Evolutionary conservation across 1,140 invertebrate species (phyloP), one percentile per base, ranked within the genome.

Genomic region (Mya arenaria): DNA sequence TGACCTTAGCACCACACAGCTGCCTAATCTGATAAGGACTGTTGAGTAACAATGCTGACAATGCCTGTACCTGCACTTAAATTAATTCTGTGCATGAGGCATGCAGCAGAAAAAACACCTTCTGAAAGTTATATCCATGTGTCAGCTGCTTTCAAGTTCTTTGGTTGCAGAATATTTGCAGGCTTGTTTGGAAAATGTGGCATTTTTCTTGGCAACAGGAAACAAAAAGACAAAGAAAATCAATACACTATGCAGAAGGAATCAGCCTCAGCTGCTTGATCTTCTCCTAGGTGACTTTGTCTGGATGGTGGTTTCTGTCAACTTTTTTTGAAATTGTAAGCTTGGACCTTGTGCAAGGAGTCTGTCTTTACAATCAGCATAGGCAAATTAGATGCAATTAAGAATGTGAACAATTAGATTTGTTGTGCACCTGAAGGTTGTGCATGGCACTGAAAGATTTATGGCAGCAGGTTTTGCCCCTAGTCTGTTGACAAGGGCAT

Each of bases 161-260:
- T 36, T 23, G 44, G 6, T 55, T 80, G 77, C 71, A 73, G 56
- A 65, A 39, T 17, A 34, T 65, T 44, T 82, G 79, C 69, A 66
- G 69, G 44, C 25, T n/a, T 13, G 63, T 63, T 55, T 71, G 37
- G 79, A 82, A 73, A 82, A 65, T 73, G 32, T 41, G 44, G 63
- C 48, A n/a, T 82, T 80, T 82, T 82, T 65, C 58, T 34, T 62
- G 30, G 23, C 37, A 62, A 74, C 69, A 80, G 56, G 79, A 74
- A 82, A 73, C 79, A 82, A 82, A 72, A 82, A 72, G 68, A 72
- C 68, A 82, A 82, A 72, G 79, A 82, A 82, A 82, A 82, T 82
- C 79, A 82, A 82, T 82, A 82, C 68, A 68, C 65, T 55, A 80
- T 65, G 63, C 77, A 71, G 52, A 66, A 56, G 66, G 44, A 56